Conservation (phyloP, 92 coral and sea anemone species). For the Metridium senile region DNA sequence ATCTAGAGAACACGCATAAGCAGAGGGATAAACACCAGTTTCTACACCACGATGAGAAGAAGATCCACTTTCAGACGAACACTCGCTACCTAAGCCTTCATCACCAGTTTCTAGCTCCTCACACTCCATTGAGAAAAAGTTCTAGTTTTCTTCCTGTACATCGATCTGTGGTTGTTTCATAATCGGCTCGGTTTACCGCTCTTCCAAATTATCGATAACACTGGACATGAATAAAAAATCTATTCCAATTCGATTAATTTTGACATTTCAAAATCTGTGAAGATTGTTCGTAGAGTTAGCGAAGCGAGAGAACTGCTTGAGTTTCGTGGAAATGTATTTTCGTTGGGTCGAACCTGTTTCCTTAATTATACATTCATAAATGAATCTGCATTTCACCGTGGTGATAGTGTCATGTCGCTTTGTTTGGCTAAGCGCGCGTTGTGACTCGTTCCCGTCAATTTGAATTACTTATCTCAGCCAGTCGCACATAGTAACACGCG, state of each 20-base stretch:
- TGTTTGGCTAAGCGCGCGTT: conserved; percentile 39
- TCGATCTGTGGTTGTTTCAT: conserved; percentile 29
- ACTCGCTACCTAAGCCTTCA: conserved; percentile 47
- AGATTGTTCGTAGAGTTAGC: neutral
- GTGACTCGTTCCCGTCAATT: conserved; percentile 36
- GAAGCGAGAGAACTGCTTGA: conserved; percentile 6
- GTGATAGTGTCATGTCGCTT: conserved; percentile 46
- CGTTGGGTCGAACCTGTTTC: conserved; percentile 18
- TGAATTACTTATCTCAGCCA: conserved; percentile 22
- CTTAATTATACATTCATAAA: conserved; percentile 62
- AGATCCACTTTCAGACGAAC: conserved; percentile 42
- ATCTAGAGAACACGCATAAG: conserved; percentile 1
- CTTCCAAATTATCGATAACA: neutral
- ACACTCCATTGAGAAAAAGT: conserved; percentile 22
- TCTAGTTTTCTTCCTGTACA: neutral
- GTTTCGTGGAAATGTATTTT: conserved; percentile 12
- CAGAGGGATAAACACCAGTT: conserved; percentile 14
- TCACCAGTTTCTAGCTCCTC: conserved; percentile 40
- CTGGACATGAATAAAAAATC: neutral
- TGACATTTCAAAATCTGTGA: neutral
- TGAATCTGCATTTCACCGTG: conserved; percentile 69
- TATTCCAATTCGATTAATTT: neutral
- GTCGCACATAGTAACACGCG: conserved; percentile 1
- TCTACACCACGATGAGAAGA: conserved; percentile 13
- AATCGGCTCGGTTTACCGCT: conserved; percentile 31